phyloP scores from a whole-genome alignment of 1,140 invertebrate genomes.

The Diorhabda sublineata region DNA sequence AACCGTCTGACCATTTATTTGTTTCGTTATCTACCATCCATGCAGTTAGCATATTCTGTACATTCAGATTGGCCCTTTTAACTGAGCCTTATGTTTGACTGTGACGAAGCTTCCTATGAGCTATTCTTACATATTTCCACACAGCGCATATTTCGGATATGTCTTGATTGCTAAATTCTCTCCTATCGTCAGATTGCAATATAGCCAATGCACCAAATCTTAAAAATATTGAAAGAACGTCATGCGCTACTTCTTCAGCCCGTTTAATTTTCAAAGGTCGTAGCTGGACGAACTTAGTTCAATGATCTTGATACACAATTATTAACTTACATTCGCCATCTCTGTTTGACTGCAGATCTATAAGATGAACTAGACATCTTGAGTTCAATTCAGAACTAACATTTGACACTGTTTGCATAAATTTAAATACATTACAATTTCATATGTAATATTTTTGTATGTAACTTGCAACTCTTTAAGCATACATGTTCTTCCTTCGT shows the following conservation, averaged over 20 bases:
- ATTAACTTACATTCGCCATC: constrained; percentile 48
- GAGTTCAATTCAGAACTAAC: no score
- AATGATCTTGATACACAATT: constrained; percentile 49
- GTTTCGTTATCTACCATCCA: constrained; percentile 40
- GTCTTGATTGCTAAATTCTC: constrained; percentile 36
- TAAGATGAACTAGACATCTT: no score
- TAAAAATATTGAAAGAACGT: constrained; percentile 34
- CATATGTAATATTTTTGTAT: no score
- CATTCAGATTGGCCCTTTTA: constrained; percentile 40
- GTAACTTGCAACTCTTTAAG: no score
- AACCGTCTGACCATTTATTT: constrained; percentile 41
- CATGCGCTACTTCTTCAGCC: constrained; percentile 32
- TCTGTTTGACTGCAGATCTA: neutral
- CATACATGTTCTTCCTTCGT: no score
- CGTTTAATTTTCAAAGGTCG: constrained; percentile 28
- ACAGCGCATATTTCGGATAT: neutral
- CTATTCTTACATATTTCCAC: neutral
- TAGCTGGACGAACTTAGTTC: constrained; percentile 49
- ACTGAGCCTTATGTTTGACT: constrained; percentile 18
- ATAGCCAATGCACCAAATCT: constrained; percentile 35
- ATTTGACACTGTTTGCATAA: no score
- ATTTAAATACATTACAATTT: no score
- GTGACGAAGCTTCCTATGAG: constrained; percentile 4
- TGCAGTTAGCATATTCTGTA: constrained; percentile 42
- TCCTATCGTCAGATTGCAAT: neutral